phyloP scores from a whole-genome alignment of 2,113 vertebrate species.

The Spea multiplicata region DNA sequence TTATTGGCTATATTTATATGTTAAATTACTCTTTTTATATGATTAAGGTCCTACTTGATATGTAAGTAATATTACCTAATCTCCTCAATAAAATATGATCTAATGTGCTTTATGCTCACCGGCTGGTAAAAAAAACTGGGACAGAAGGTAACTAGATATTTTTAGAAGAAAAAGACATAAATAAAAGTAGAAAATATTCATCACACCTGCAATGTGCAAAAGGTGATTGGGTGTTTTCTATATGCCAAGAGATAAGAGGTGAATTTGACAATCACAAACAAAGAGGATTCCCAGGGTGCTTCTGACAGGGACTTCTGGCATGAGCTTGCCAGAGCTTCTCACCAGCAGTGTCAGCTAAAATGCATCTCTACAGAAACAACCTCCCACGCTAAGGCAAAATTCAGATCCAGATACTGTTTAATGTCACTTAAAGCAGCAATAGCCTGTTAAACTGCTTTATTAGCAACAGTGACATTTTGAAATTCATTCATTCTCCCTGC shows the following conservation, averaged over 20 bases:
- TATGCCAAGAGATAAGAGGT: not conserved
- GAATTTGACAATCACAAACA: constrained; percentile 24
- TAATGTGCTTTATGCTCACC: not conserved
- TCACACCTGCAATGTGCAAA: constrained; percentile 3
- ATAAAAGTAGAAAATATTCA: not conserved
- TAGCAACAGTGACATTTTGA: no score
- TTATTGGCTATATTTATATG: no score
- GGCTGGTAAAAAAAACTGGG: not conserved
- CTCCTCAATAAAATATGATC: not conserved
- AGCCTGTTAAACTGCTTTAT: no score
- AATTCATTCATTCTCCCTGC: no score
- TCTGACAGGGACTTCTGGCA: constrained; percentile 12
- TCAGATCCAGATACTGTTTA: not conserved
- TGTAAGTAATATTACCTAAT: not conserved
- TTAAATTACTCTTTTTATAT: not conserved
- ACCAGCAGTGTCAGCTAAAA: constrained; percentile 20
- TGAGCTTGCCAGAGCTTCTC: constrained; percentile 11
- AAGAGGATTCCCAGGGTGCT: constrained; percentile 16
- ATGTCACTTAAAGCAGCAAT: not conserved
- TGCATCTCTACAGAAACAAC: constrained; percentile 18
- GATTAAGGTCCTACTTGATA: not conserved
- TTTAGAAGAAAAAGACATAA: not conserved
- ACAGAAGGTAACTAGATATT: not conserved
- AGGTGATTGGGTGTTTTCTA: constrained; percentile 11
- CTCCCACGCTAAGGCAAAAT: constrained; percentile 3